Conservation (phyloP, 2,888 invertebrate genomes). For the Vanessa cardui region DNA sequence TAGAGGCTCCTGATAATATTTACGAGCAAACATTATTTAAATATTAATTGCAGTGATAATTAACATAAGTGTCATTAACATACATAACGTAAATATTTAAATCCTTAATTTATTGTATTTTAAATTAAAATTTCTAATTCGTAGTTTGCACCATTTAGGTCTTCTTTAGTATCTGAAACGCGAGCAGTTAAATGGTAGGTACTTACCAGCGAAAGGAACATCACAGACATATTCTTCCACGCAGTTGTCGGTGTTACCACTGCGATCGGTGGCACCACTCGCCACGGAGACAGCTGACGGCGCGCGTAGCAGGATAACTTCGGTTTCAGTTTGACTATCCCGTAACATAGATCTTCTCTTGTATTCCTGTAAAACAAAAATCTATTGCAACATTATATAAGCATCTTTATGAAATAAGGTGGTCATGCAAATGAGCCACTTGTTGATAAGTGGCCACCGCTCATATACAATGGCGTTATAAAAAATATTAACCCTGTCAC, state of each 20-base stretch:
- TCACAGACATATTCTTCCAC: constrained; percentile 94
- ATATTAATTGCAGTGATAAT: not conserved
- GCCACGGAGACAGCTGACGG: constrained; percentile 89
- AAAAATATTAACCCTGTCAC: no score
- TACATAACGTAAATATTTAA: no score
- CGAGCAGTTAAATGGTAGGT: not conserved
- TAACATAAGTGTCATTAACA: no score
- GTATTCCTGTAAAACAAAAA: constrained; percentile 85
- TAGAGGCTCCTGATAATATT: not conserved
- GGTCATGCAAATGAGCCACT: no score
- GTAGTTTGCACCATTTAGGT: no score
- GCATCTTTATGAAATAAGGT: no score
- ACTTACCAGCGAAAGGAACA: constrained; percentile 93
- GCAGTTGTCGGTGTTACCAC: constrained; percentile 91
- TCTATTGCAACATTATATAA: not conserved
- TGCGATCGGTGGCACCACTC: constrained; percentile 90
- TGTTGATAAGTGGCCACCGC: no score
- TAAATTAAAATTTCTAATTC: no score
- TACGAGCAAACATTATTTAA: not conserved
- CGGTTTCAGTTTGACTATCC: constrained; percentile 93
- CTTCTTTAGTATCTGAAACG: no score
- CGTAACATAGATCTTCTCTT: constrained; percentile 88
- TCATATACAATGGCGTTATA: no score
- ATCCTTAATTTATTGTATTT: no score
- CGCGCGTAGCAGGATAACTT: constrained; percentile 88